Conservation (phyloP, 2,113 vertebrate species). For the Strigops habroptila region DNA sequence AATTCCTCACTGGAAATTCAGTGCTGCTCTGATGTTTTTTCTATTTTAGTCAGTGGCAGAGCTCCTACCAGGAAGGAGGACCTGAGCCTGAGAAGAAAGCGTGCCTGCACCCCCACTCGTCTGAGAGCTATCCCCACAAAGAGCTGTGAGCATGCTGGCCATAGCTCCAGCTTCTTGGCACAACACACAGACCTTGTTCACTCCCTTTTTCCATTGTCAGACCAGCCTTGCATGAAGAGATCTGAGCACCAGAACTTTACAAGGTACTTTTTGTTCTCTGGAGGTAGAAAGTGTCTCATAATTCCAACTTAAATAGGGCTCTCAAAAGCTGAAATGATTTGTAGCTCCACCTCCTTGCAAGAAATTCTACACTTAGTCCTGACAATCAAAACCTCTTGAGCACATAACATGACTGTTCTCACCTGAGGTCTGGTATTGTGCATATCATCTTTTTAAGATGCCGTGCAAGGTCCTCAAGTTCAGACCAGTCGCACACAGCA, state of each 20-base stretch:
- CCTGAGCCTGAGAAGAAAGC: background rate
- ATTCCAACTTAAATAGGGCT: background rate
- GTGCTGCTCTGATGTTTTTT: background rate
- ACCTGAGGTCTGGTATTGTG: background rate
- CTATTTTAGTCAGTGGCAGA: background rate
- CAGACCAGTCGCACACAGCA: background rate
- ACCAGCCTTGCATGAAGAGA: background rate
- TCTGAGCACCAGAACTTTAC: background rate
- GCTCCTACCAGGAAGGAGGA: background rate
- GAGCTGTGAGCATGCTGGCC: background rate
- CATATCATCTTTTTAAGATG: background rate
- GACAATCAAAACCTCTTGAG: background rate
- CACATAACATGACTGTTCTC: background rate
- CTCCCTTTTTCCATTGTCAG: background rate
- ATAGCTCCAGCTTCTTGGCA: background rate
- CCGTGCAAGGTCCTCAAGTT: background rate
- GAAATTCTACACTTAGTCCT: background rate
- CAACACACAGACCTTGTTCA: background rate
- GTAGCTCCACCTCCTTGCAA: background rate
- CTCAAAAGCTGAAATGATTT: background rate
- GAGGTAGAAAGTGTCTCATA: background rate
- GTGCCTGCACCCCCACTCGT: background rate
- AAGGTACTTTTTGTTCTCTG: background rate
- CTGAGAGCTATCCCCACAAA: background rate
- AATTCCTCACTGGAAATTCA: background rate